Base-by-base conservation (phyloP, 2,888 invertebrate genomes). In the Stegophylla sp. region DNA sequence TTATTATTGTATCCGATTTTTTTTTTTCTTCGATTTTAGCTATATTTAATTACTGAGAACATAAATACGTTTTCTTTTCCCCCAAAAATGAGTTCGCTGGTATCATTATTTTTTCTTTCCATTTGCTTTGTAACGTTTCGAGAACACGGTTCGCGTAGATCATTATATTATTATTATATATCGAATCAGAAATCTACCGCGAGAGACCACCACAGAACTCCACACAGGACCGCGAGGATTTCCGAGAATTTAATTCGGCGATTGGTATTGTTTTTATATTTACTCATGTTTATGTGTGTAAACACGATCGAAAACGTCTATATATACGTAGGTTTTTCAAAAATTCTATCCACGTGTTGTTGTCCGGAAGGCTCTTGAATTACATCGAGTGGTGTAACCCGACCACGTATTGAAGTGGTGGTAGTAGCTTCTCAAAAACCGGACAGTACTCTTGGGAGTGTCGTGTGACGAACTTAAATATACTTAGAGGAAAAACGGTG, bases 341-440 rank as follows among this genome's bases (percentile, higher is more conserved):
- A n/a, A 48, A 63, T 74, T 74, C 63, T 41, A 34, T 48, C 20
- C 74, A 48, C 74, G 63, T 63, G 74, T 74, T 63, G 74, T 74
- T 20, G 28, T 48, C 26, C 26, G 10, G 34, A 59, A 73, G n/a
- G 28, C 34, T 64, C 48, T 63, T 74, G 51, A 74, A 74, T 63
- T 74, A 63, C 74, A 5, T 63, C 63, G 28, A 34, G 20, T 59
- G 72, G 20, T 59, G 72, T 74, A 74, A 48, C 34, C 48, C 9
- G 34, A 20, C 51, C 51, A 15, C 10, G 20, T 34, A n/a, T n/a
- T n/a, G n/a, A n/a, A n/a, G n/a, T n/a, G n/a, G n/a, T n/a, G n/a
- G n/a, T n/a, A 34, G 34, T 34, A 20, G 34, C 34, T 59, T 45
- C 43, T 43, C 41, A 56, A 59, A n/a, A 13, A 28, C 61, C 59